A percentile compares a stretch with the other conserved stretches of the same genome.
These are phyloP conservation scores for Bambusicola thoracicus DNA, from an alignment of 2,113 vertebrate species.

Conservation along the genomic window DNA sequence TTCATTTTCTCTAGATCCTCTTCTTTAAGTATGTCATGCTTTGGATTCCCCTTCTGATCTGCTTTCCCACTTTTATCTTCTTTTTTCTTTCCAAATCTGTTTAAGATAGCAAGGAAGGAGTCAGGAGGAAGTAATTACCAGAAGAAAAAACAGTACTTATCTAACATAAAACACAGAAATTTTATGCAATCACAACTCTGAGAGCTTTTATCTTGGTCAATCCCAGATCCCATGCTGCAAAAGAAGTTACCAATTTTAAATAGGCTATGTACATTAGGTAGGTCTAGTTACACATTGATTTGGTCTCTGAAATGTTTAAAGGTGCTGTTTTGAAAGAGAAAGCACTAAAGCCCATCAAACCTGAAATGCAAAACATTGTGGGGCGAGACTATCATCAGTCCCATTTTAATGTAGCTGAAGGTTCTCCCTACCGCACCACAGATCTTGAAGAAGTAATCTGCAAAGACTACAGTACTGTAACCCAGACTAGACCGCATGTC, in stretches of 20 bases:
- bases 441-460: background rate
- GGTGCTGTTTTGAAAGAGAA: background rate
- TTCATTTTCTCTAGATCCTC: constrained; percentile 88
- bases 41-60: constrained; percentile 80
- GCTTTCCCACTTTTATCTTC: constrained; percentile 87
- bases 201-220: background rate
- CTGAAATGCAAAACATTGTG: background rate
- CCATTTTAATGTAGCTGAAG: background rate
- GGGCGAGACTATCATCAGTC: background rate
- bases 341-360: background rate
- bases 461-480: background rate
- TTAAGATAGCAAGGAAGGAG: constrained; percentile 35
- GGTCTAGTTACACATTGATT: background rate
- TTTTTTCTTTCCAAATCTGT: constrained; percentile 95
- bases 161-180: background rate
- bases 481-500: background rate
- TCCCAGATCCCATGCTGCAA: background rate
- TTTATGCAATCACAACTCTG: background rate
- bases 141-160: background rate
- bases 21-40: constrained; percentile 82
- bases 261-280: background rate
- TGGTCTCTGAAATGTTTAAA: background rate
- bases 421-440: background rate
- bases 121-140: constrained; percentile 13
- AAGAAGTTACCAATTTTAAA: background rate